Evolutionary conservation across 1,140 invertebrate genomes (phyloP), one percentile per base, ranked within the genome.

Genomic region (Drosophila mojavensis): DNA sequence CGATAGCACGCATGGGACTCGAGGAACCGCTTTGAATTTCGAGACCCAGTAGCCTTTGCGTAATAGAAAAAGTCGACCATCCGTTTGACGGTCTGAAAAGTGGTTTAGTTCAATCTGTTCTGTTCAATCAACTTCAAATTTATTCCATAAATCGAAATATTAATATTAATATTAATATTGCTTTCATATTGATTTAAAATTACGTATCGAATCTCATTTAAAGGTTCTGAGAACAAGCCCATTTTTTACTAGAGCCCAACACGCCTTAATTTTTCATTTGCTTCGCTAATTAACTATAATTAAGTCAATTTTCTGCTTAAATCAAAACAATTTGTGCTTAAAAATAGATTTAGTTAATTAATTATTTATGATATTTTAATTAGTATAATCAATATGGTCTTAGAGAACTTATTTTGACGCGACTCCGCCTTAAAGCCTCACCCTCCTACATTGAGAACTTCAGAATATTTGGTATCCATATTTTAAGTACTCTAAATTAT

Each of bases 31-130:
- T 56, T 53, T 67, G 17, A 60, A n/a, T 54, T 30, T 66, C 24
- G 15, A 53, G 56, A 58, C 72, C 5, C 13, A 75, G 81, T 84
- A 85, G 63, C 41, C 81, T 68, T 72, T 71, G 75, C 51, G 24
- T 65, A 24, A 15, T 59, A 55, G 45, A 64, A 63, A 59, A 56
- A 56, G 4, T 59, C 55, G 68, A 51, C 73, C 73, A 76, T 56
- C 36, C 39, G 50, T n/a, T 60, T 39, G 56, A 51, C 36, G 55
- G 50, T 28, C 28, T 41, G n/a, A 33, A 33, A 53, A 20, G 59
- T 43, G 48, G 51, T 50, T 65, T 28, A 78, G 48, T 78, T 65
- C 9, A 41, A 24, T 24, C 20, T 28, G 50, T 62, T 50, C 45
- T 56, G 30, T 70, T n/a, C n/a, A n/a, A n/a, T n/a, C 20, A 20